These are phyloP conservation scores for Pogonomyrmex barbatus DNA, from an alignment of 1,140 invertebrate genomes.

Conservation along the genomic window DNA sequence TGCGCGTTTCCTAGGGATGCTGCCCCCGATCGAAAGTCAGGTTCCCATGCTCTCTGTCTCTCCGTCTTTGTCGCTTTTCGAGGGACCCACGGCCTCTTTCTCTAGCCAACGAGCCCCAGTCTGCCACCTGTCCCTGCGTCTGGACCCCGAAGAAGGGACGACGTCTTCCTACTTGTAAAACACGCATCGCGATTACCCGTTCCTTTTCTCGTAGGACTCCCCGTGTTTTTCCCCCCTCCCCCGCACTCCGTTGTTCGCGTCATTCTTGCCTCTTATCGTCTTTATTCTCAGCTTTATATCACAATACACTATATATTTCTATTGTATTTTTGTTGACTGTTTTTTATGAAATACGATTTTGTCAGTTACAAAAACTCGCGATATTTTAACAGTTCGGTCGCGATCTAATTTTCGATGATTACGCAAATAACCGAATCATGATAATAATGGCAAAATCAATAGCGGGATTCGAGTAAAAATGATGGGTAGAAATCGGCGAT, in stretches of 20 bases:
- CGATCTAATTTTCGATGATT: constrained; percentile 57
- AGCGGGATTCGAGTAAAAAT: not conserved
- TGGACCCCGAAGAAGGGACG: constrained; percentile 76
- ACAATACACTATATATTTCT: not conserved
- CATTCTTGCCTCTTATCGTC: not conserved
- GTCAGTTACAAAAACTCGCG: not conserved
- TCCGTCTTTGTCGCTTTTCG: constrained; percentile 49
- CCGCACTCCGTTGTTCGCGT: not conserved
- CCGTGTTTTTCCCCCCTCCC: not conserved
- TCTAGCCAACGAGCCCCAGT: constrained; percentile 74
- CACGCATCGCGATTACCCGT: constrained; percentile 80
- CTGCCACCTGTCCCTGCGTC: constrained; percentile 85
- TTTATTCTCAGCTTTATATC: not conserved
- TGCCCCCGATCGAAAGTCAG: constrained; percentile 85
- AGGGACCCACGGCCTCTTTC: constrained; percentile 70
- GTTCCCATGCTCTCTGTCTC: constrained; percentile 84
- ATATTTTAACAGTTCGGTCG: not conserved
- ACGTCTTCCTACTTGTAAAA: constrained; percentile 84
- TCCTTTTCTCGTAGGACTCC: constrained; percentile 55
- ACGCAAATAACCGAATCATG: constrained; percentile 49
- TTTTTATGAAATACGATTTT: not conserved
- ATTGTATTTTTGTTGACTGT: constrained; percentile 44
- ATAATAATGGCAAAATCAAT: constrained; percentile 52
- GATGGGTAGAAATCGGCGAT: not conserved
- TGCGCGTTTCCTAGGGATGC: constrained; percentile 84